Evolutionary conservation across 1,140 invertebrate genomes (phyloP).

Genomic region (Radopholus similis): DNA sequence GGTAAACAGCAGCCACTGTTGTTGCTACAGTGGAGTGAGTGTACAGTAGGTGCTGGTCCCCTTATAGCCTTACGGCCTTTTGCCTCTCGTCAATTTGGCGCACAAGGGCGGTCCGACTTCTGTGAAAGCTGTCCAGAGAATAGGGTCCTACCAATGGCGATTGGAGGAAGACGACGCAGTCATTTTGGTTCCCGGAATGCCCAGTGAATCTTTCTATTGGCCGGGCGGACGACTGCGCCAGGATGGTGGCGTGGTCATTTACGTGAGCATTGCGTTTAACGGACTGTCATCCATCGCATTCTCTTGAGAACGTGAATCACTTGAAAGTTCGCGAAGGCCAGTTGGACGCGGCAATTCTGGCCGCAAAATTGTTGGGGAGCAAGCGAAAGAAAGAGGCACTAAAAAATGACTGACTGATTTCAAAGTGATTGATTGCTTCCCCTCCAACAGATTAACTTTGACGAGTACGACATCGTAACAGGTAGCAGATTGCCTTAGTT

Average conservation of each 20-base stretch:
- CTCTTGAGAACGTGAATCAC: constrained; percentile 60
- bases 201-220: constrained; percentile 56
- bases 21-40: constrained; percentile 20
- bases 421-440: not conserved
- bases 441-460: constrained; percentile 45
- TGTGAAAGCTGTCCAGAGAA: constrained; percentile 55
- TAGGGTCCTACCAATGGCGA: constrained; percentile 59
- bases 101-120: constrained; percentile 53
- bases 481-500: not conserved
- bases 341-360: constrained; percentile 52
- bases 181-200: constrained; percentile 56
- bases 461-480: constrained; percentile 58
- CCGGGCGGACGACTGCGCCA: constrained; percentile 53
- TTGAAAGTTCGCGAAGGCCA: constrained; percentile 46
- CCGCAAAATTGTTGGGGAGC: constrained; percentile 47
- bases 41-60: too few relatives aligned
- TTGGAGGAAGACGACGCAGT: constrained; percentile 58
- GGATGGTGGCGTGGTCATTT: constrained; percentile 56
- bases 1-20: not conserved
- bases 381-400: constrained; percentile 51
- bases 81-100: constrained; percentile 52
- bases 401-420: not conserved
- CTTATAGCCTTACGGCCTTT: constrained; percentile 55
- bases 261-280: too few relatives aligned
- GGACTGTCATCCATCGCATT: too few relatives aligned